phyloP scores from a whole-genome alignment of 2,888 invertebrate species.

The Hirtodrosophila histrioides region DNA sequence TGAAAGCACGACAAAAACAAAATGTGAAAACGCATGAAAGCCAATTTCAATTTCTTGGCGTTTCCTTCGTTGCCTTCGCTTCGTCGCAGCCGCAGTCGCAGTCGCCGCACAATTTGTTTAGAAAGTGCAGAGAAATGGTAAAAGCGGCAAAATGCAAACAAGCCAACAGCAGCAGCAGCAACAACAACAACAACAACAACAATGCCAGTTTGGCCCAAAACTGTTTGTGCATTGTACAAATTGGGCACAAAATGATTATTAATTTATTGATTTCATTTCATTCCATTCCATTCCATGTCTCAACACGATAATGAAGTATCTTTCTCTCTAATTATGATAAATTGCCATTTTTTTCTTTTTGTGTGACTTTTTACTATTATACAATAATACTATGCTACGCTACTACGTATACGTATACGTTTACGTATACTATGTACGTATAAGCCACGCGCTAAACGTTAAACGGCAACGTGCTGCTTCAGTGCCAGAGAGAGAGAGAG shows the following conservation, averaged over 20 bases:
- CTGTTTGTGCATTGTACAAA: constrained; percentile 55
- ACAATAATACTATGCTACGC: constrained; percentile 73
- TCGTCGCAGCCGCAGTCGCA: constrained; percentile 46
- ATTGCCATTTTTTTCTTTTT: constrained; percentile 9
- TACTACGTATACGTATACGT: background rate
- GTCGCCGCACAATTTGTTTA: constrained; percentile 78
- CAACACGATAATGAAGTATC: constrained; percentile 35
- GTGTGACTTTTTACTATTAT: constrained; percentile 58
- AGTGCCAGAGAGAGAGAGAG: constrained; percentile 16
- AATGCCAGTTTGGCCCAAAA: constrained; percentile 56
- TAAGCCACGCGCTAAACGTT: constrained; percentile 49
- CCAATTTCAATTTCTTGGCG: constrained; percentile 67
- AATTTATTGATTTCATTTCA: constrained; percentile 70
- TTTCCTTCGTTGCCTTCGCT: constrained; percentile 48
- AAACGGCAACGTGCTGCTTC: constrained; percentile 41
- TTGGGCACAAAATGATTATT: constrained; percentile 73
- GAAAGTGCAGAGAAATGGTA: constrained; percentile 82
- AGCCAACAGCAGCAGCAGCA: constrained; percentile 45
- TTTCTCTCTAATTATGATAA: constrained; percentile 25
- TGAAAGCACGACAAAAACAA: constrained; percentile 80
- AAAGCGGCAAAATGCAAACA: constrained; percentile 81
- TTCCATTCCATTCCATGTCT: constrained; percentile 51
- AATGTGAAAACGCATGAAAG: constrained; percentile 79
- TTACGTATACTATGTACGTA: background rate
- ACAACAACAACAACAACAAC: constrained; percentile 28